Evolutionary conservation across 2,888 invertebrate genomes (phyloP).

Genomic region (Pseudanteris insignis): DNA sequence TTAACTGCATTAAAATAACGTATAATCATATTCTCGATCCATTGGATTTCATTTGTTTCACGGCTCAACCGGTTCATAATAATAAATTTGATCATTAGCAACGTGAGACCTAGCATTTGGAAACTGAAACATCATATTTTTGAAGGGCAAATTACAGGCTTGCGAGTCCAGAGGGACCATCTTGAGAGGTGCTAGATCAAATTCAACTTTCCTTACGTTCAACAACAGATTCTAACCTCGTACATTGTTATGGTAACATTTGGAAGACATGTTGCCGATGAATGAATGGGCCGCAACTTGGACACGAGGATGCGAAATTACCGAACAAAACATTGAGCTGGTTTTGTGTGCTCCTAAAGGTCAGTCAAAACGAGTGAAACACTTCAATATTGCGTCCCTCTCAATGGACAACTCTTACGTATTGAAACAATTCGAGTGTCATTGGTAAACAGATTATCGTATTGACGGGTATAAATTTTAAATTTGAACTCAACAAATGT

Average conservation of each 20-base stretch:
- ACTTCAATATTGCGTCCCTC: too few relatives aligned
- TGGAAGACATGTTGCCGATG: conserved; percentile 30
- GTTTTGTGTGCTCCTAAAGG: too few relatives aligned
- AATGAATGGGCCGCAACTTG: not conserved
- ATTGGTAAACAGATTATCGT: too few relatives aligned
- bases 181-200: conserved; percentile 15
- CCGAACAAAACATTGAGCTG: too few relatives aligned
- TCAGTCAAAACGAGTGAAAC: too few relatives aligned
- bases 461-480: too few relatives aligned
- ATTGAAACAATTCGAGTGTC: too few relatives aligned
- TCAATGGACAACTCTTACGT: too few relatives aligned
- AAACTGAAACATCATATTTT: conserved; percentile 35
- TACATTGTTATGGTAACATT: conserved; percentile 29
- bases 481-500: too few relatives aligned
- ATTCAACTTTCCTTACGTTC: conserved; percentile 2
- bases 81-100: conserved; percentile 20
- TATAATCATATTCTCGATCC: too few relatives aligned
- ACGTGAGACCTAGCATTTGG: conserved; percentile 9
- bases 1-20: too few relatives aligned
- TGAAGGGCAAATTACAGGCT: conserved; percentile 25
- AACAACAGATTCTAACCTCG: conserved; percentile 22
- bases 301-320: not conserved
- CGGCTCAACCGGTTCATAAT: not conserved
- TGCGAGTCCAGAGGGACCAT: conserved; percentile 16
- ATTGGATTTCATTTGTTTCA: too few relatives aligned